Conservation (phyloP, 2,797 vertebrate species). For the Linurgus olivaceus region DNA sequence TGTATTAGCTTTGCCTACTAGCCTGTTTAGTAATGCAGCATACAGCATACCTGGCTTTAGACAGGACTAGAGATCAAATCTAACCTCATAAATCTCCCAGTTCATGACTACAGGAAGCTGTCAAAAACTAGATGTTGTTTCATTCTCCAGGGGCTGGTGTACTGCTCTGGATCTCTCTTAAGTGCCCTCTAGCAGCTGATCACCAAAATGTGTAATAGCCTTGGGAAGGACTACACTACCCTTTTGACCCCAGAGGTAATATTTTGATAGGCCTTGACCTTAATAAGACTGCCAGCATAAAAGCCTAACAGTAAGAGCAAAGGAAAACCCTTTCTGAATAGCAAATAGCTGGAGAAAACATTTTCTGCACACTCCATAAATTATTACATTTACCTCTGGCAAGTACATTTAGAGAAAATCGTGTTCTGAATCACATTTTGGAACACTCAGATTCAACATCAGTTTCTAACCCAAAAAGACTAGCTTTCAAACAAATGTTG, state of each 20-base stretch:
- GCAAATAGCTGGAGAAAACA: conserved; percentile 52
- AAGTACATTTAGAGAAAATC: conserved; percentile 48
- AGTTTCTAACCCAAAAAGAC: background rate
- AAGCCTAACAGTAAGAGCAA: conserved; percentile 18
- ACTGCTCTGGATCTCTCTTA: conserved; percentile 32
- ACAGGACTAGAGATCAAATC: conserved; percentile 63
- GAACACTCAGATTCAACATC: background rate
- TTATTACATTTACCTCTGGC: conserved; percentile 63
- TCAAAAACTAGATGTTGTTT: conserved; percentile 66
- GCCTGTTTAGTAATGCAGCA: conserved; percentile 53
- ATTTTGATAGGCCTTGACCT: conserved; percentile 55
- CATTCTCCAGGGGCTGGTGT: conserved; percentile 24
- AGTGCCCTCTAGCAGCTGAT: conserved; percentile 52
- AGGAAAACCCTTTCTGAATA: conserved; percentile 48
- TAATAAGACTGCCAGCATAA: conserved; percentile 34
- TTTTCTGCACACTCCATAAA: conserved; percentile 57
- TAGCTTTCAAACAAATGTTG: background rate
- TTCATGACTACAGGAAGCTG: conserved; percentile 59
- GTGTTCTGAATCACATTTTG: conserved; percentile 41
- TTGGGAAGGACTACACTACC: conserved; percentile 34
- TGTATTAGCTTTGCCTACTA: conserved; percentile 45
- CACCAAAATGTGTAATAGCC: conserved; percentile 53
- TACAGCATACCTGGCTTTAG: conserved; percentile 35
- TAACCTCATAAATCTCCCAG: conserved; percentile 67
- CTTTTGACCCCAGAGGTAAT: conserved; percentile 40